Conservation (phyloP, 2,797 vertebrate genomes). For the Channallabes apus region DNA sequence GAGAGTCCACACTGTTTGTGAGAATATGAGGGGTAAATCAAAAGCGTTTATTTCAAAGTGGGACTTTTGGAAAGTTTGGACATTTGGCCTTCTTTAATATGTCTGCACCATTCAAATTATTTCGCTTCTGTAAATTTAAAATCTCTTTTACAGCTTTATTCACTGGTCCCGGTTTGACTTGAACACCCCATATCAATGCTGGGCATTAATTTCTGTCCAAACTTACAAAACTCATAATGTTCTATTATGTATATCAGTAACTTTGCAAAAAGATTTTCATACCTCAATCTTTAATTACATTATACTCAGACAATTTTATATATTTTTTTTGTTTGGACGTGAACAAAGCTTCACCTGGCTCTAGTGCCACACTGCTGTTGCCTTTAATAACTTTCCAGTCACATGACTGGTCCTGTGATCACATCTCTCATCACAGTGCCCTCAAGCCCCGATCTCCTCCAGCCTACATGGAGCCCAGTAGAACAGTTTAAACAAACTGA, state of each 20-base stretch:
- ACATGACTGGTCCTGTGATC: conserved; percentile 33
- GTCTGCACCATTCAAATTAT: too few species aligned
- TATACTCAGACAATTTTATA: background rate
- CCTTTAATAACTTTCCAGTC: background rate
- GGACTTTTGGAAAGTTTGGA: too few species aligned
- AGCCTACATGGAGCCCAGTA: background rate
- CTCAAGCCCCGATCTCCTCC: background rate
- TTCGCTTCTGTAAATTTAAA: too few species aligned
- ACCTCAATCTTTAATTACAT: background rate
- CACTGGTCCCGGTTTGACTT: too few species aligned
- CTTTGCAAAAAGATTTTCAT: background rate
- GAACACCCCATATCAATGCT: background rate
- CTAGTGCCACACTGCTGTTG: background rate
- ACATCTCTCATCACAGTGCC: background rate
- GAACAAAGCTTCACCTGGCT: conserved; percentile 9
- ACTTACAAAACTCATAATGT: background rate
- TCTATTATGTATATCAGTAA: background rate
- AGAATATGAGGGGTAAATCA: background rate
- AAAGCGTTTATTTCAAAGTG: too few species aligned
- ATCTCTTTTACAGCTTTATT: too few species aligned
- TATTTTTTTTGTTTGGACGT: background rate
- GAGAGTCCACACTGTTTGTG: background rate
- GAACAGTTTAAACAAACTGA: background rate
- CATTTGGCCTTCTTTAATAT: too few species aligned
- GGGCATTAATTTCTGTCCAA: background rate